phyloP scores from a whole-genome alignment of 2,888 invertebrate species.

The Subacronicta megacephala region DNA sequence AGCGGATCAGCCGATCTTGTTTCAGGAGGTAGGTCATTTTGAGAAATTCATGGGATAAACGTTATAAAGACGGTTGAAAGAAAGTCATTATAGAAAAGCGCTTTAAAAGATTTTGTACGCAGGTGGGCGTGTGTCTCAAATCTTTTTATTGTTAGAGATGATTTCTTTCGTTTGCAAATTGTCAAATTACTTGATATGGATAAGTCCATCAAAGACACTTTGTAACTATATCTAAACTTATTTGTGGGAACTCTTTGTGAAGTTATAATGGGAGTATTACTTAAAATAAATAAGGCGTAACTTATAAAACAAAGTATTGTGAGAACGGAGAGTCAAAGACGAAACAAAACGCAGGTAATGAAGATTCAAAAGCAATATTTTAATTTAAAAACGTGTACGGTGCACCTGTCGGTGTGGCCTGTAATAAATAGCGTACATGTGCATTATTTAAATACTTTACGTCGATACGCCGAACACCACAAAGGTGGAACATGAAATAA shows the following conservation, averaged over 20 bases:
- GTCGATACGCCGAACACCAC: conserved; percentile 43
- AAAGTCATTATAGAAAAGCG: conserved; percentile 62
- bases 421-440: conserved; percentile 56
- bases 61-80: conserved; percentile 56
- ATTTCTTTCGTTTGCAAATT: conserved; percentile 40
- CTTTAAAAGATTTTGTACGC: conserved; percentile 57
- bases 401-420: conserved; percentile 51
- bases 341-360: conserved; percentile 28
- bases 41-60: conserved; percentile 61
- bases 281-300: conserved; percentile 16
- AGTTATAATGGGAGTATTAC: conserved; percentile 26
- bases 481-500: conserved; percentile 53
- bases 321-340: conserved; percentile 7
- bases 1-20: conserved; percentile 74
- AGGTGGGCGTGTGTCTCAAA: conserved; percentile 41
- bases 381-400: conserved; percentile 48
- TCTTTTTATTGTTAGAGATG: conserved; percentile 42
- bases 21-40: conserved; percentile 72
- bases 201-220: conserved; percentile 32
- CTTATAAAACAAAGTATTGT: conserved; percentile 24
- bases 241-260: conserved; percentile 16
- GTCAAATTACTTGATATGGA: conserved; percentile 23
- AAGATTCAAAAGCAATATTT: conserved; percentile 50
- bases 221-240: conserved; percentile 10
- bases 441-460: conserved; percentile 57